Evolutionary conservation across 2,888 invertebrate genomes (phyloP).

Genomic region (Andrena flavipes): DNA sequence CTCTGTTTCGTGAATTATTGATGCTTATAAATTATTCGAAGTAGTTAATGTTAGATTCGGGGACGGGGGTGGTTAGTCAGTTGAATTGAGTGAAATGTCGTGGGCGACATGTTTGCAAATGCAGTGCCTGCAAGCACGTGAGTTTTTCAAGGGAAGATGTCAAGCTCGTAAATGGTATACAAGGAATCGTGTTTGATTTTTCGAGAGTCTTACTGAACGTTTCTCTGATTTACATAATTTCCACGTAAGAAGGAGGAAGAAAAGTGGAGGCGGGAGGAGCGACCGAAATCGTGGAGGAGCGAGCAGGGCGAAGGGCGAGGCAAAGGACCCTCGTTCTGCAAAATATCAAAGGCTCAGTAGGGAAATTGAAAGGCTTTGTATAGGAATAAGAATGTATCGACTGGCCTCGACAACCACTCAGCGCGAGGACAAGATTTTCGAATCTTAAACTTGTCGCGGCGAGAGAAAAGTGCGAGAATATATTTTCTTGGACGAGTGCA

Average conservation of each 20-base stretch:
- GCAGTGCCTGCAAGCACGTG: neutral
- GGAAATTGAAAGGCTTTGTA: constrained; percentile 84
- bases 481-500: constrained; percentile 16
- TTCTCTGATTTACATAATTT: constrained; percentile 69
- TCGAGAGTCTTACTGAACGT: constrained; percentile 36
- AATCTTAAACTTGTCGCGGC: constrained; percentile 69
- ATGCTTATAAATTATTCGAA: too few relatives aligned
- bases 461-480: constrained; percentile 10
- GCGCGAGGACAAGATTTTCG: constrained; percentile 70
- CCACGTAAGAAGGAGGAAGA: constrained; percentile 47
- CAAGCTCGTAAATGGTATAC: neutral
- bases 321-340: constrained; percentile 75
- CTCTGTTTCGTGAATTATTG: neutral
- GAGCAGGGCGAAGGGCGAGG: constrained; percentile 41
- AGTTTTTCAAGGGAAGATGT: constrained; percentile 10
- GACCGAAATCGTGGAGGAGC: constrained; percentile 48
- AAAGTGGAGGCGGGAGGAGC: constrained; percentile 33
- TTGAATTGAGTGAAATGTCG: too few relatives aligned
- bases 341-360: constrained; percentile 81
- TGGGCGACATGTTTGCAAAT: neutral
- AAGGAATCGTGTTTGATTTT: constrained; percentile 6
- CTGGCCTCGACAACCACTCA: constrained; percentile 77
- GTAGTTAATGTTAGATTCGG: too few relatives aligned
- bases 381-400: constrained; percentile 82
- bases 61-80: too few relatives aligned